Evolutionary conservation across 2,797 vertebrate species (phyloP).

Genomic region (Danio jaintianensis): DNA sequence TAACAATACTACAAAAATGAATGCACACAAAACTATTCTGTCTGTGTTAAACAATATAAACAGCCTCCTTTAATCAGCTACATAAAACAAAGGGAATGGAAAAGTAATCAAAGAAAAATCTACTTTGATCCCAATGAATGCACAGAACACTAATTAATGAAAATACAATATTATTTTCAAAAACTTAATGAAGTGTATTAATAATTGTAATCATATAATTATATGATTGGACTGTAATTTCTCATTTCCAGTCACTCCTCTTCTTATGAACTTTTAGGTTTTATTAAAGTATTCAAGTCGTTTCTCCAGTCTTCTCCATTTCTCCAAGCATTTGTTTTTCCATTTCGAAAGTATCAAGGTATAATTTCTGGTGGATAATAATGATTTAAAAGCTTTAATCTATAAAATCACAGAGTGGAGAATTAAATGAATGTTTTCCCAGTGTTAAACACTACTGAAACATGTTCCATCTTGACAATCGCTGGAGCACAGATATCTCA

Average conservation of each 20-base stretch:
- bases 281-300: not conserved
- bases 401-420: constrained; percentile 14
- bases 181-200: not conserved
- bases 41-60: not conserved
- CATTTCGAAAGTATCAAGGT: constrained; percentile 3
- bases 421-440: not conserved
- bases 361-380: constrained; percentile 19
- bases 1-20: not conserved
- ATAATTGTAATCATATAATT: not conserved
- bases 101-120: not conserved
- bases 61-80: not conserved
- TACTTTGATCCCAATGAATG: not conserved
- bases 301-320: too few species aligned
- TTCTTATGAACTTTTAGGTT: not conserved
- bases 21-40: not conserved
- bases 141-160: not conserved
- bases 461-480: constrained; percentile 13
- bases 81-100: not conserved
- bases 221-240: not conserved
- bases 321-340: constrained; percentile 15
- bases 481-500: not conserved
- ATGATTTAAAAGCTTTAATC: constrained; percentile 24
- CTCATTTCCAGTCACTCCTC: not conserved
- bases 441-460: not conserved
- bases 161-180: constrained; percentile 2